phyloP scores from a whole-genome alignment of 2,888 invertebrate genomes.

The Marronus borbonicus region DNA sequence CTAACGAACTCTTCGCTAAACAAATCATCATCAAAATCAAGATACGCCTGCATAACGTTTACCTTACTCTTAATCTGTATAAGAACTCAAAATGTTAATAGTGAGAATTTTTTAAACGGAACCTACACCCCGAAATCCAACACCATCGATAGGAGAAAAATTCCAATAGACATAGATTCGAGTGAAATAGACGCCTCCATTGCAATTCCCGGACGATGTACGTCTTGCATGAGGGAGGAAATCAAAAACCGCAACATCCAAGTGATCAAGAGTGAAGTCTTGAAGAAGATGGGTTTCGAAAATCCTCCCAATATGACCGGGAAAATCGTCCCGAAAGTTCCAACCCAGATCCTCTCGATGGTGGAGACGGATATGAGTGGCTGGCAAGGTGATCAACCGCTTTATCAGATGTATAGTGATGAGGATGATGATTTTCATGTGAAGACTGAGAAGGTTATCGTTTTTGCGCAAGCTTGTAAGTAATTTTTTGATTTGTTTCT shows the following conservation, averaged over 20 bases:
- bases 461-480: slow-evolving; percentile 76
- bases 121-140: slow-evolving; percentile 29
- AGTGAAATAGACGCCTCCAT: slow-evolving; percentile 20
- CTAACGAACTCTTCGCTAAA: slow-evolving; percentile 2
- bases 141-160: slow-evolving; percentile 52
- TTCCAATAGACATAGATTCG: slow-evolving; percentile 10
- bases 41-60: background rate
- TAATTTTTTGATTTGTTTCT: slow-evolving; percentile 52
- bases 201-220: slow-evolving; percentile 64
- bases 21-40: background rate
- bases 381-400: slow-evolving; percentile 69
- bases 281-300: slow-evolving; percentile 75
- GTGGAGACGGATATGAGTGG: slow-evolving; percentile 64
- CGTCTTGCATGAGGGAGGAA: slow-evolving; percentile 74
- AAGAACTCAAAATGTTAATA: slow-evolving; percentile 13
- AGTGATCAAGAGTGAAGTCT: slow-evolving; percentile 75
- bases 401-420: slow-evolving; percentile 70
- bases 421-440: slow-evolving; percentile 80
- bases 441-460: slow-evolving; percentile 79
- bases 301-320: slow-evolving; percentile 75
- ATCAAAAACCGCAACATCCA: slow-evolving; percentile 74
- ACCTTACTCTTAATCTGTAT: background rate
- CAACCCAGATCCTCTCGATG: slow-evolving; percentile 67
- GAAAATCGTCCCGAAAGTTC: slow-evolving; percentile 73
- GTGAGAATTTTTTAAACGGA: slow-evolving; percentile 37